Evolutionary conservation across 1,140 invertebrate genomes (phyloP), one percentile per base, ranked within the genome.

Genomic region (Sitobion miscanthi): DNA sequence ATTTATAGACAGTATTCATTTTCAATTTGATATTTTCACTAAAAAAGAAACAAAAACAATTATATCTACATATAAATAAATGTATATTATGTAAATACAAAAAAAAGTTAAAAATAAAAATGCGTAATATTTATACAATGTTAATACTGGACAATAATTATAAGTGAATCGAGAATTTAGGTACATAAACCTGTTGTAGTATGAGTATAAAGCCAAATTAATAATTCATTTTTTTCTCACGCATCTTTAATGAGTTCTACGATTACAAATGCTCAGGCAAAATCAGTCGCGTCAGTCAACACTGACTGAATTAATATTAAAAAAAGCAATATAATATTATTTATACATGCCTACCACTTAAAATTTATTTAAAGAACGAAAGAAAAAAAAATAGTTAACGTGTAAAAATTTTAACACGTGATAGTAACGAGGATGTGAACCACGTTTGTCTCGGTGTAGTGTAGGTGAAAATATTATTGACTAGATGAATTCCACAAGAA

Each of bases 241-340:
- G 11, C 25, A 42, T 62, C 30, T 62, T 54, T 62, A 62, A 90
- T 62, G 88, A 90, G 35, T 90, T 62, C 23, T 89, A 20, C n/a
- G 87, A 89, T 89, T 38, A 89, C n/a, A 89, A 89, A 52, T 54
- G 49, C 30, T 54, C 21, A 45, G 49, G n/a, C n/a, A 89, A 89
- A 89, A 89, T 89, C 88, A 89, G 88, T 89, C 88, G 52, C 52
- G 52, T 89, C 52, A 89, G 52, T 89, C 49, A 57, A 35, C 52
- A 89, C 88, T 57, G 52, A 89, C 35, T 30, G 88, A 20, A 54
- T 38, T 89, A 54, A 38, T 47, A 88, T 49, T 52, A 25, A 42
- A 54, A 57, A 7, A 49, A 49, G 57, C 8, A 52, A 35, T n/a
- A 57, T 11, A 52, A 88, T 52, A 14, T 47, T n/a, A 88, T 49